These are phyloP conservation scores for Kuschelorhynchus macadamiae DNA, from an alignment of 2,888 invertebrate species.

Conservation along the genomic window DNA sequence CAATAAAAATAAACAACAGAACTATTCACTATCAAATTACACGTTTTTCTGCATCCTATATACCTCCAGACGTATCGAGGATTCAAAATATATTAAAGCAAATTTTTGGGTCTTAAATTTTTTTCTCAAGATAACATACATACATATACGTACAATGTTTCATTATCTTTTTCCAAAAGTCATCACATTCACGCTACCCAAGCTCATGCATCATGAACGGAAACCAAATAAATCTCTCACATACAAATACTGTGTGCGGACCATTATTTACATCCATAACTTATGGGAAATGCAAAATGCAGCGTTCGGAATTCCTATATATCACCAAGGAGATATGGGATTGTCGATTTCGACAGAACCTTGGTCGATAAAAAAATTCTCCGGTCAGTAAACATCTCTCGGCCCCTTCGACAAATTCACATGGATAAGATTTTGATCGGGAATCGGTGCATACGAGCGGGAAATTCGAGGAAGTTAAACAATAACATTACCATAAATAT, in stretches of 20 bases:
- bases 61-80: no score
- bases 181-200: no score
- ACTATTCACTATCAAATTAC: no score
- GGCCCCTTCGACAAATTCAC: conserved; percentile 38
- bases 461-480: conserved; percentile 39
- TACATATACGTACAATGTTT: no score
- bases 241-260: conserved; percentile 19
- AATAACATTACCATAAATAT: conserved; percentile 46
- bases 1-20: no score
- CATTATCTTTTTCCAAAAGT: no score
- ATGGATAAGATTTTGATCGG: conserved; percentile 35
- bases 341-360: conserved; percentile 23
- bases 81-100: no score
- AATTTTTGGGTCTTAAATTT: no score
- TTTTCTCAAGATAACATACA: no score
- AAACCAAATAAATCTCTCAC: conserved; percentile 28
- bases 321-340: conserved; percentile 31
- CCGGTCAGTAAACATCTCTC: conserved; percentile 27
- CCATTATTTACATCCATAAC: conserved; percentile 19
- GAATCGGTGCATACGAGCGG: conserved; percentile 13
- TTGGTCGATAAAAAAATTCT: conserved; percentile 16
- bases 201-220: conserved; percentile 15
- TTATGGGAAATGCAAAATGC: conserved; percentile 27
- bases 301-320: conserved; percentile 30
- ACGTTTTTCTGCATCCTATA: no score